Base-by-base conservation (phyloP, 1,140 invertebrate genomes). In the Diuraphis noxia region DNA sequence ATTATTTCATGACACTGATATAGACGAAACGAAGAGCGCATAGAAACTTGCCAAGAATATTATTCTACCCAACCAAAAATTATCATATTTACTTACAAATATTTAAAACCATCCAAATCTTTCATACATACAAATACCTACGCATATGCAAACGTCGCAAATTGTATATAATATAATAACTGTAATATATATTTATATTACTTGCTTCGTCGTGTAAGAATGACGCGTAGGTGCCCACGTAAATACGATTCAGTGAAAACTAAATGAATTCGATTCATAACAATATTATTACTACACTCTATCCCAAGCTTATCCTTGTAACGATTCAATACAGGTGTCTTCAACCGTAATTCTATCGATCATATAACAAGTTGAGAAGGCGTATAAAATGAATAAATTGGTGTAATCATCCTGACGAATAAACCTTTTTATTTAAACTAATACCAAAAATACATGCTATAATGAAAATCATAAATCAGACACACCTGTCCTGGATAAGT, bases 381-480 rank as follows among this genome's bases (percentile, higher is more conserved):
- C 84, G 41, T 85, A n/a, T n/a, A 52, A 52, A 49, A 34, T 52
- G n/a, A 38, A 86, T 21, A 52, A 86, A 86, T 52, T 52, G 43
- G 36, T 43, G 30, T 86, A 52, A 38, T 52, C 25, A 38, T 86
- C 7, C 34, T 38, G 4, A 86, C n/a, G 23, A 36, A 86, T 23
- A 13, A 34, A 52, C 34, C n/a, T 86, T 52, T 36, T 52, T 38
- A 19, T 85, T 43, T 43, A 85, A 34, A 85, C 43, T 86, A 36
- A 86, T 86, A 21, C 34, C 21, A 38, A 86, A 86, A 86, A 36
- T 38, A 52, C 21, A 49, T 86, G 34, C 34, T 34, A 30, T 86
- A 36, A 86, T 86, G 3, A 49, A 49, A 36, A 86, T 86, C 34
- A 23, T 49, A 52, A 34, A 86, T 86, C 85, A 86, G 85, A 86